Evolutionary conservation across 2,888 invertebrate species (phyloP), one percentile per base, ranked within the genome.

Genomic region (Volucella inanis): DNA sequence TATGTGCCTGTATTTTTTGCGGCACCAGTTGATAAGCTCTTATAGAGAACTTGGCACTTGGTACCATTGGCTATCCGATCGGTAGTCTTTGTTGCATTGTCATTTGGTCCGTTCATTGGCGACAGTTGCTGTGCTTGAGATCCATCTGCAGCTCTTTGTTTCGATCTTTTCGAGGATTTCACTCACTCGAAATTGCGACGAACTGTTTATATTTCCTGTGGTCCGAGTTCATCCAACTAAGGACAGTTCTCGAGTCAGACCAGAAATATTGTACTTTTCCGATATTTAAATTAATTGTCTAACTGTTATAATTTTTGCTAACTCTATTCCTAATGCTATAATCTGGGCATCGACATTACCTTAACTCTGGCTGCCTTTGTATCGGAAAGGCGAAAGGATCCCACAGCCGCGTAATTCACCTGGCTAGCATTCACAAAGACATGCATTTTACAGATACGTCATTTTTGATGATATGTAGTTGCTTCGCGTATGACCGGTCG

Each of bases 151-250:
- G 18, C 0, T 22, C 2, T 22, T 22, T 22, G 18, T 3, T 22
- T 22, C 18, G 2, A 2, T 2, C 18, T 22, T 3, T 2, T 2
- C 18, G 18, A 22, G 18, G 50, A 87, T 87, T 45, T 89, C 87
- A 0, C 84, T 87, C 12, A 89, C 72, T 12, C 88, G 59, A 54
- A 82, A 79, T 1, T n/a, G 88, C 79, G n/a, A 87, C 87, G 43
- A 84, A 89, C 45, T 87, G 86, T 64, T 76, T 79, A 31, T 87
- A 22, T 22, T 22, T 22, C 18, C 2, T 22, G 18, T 22, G 18
- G 18, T 22, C 18, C 18, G 18, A 2, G 18, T 49, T 15, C 0
- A 49, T 49, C 49, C 49, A 49, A 15, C 15, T 15, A 2, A 49
- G 12, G 9, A 49, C 49, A 9, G 15, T 15, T 49, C 15, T 49